Evolutionary conservation across 1,140 invertebrate species (phyloP), one percentile per base, ranked within the genome.

Genomic region (Tetramorium alpestre): DNA sequence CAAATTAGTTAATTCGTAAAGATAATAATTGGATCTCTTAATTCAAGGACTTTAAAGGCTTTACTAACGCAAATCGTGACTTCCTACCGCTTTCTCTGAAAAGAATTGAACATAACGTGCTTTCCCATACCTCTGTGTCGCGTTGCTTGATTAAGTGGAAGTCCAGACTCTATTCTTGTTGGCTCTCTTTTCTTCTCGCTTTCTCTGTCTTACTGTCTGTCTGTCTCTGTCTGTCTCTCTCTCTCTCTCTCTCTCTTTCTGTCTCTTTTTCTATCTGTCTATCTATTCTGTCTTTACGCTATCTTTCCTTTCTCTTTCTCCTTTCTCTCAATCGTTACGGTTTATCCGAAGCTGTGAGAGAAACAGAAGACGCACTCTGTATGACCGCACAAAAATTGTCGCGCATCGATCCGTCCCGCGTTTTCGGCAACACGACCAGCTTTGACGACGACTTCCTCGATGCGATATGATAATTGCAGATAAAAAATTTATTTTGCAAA

Each of bases 361-460:
- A 85, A 80, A 87, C 58, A 44, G 85, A 87, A 77, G 65, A 51
- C 87, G 86, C 88, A 88, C 90, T 89, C 88, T 91, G 88, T 88
- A 89, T 73, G 51, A 81, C 49, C 8, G 69, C 56, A 72, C 13
- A 58, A 54, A 76, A 28, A 69, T 49, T 88, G 38, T 56, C 49
- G 25, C 64, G 51, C 64, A 28, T 56, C 62, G 62, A 67, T 81
- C 47, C 44, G 85, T 67, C 10, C 49, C 76, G 62, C 73, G n/a
- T 33, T 75, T 38, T 49, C 54, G 80, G 13, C 28, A 18, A 11
- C 13, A 47, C 11, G 33, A 51, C 13, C 62, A 81, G 47, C 33
- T 0, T 54, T 28, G 16, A 10, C 65, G 22, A 72, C 18, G 51
- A 58, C 25, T 82, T 82, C 11, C 51, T 60, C 11, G 38, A 47